Conservation (phyloP, 2,797 vertebrate genomes). For the Eidolon dupreanum region DNA sequence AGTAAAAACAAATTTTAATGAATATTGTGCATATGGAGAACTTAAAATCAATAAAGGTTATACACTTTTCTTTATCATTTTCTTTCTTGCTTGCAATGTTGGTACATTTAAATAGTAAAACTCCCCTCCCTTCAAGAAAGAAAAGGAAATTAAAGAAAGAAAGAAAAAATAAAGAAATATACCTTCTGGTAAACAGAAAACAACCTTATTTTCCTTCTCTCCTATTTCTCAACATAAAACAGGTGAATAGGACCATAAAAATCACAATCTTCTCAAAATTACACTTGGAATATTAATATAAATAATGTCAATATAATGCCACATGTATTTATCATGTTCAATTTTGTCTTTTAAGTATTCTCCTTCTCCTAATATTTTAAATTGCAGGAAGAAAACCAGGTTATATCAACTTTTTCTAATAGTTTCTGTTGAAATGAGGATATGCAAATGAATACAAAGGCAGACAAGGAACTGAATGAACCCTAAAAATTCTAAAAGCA, state of each 20-base stretch:
- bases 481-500: not conserved
- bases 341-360: not conserved
- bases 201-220: not conserved
- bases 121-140: not conserved
- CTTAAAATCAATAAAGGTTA: not conserved
- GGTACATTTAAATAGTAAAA: not conserved
- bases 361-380: not conserved
- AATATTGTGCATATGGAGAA: not conserved
- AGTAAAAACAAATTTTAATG: not conserved
- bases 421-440: not conserved
- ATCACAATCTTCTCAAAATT: not conserved
- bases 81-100: not conserved
- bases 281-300: not conserved
- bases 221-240: not conserved
- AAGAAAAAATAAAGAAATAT: not conserved
- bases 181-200: not conserved
- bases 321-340: not conserved
- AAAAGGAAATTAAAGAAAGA: not conserved
- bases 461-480: not conserved
- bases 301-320: not conserved
- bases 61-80: not conserved
- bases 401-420: not conserved
- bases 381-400: not conserved
- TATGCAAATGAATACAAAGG: not conserved
- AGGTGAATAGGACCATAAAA: not conserved